phyloP scores from a whole-genome alignment of 1,140 invertebrate species.

The Leucophenga varia region DNA sequence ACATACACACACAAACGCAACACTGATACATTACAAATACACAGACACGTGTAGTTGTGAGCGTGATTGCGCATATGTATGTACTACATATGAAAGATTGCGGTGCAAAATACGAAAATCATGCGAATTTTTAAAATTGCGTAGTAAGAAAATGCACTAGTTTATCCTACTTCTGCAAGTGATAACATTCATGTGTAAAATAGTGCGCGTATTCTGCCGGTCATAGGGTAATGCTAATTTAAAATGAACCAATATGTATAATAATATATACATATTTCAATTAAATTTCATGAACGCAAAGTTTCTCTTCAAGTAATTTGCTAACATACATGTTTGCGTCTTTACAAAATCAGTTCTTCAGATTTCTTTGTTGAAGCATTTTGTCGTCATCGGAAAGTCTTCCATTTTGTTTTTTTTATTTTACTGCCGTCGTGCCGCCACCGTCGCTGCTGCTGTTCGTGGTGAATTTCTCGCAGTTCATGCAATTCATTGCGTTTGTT shows the following conservation, averaged over 20 bases:
- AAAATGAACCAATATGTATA: neutral
- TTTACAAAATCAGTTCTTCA: slow-evolving; percentile 32
- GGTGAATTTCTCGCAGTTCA: slow-evolving; percentile 41
- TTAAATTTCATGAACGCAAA: slow-evolving; percentile 14
- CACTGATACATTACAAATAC: slow-evolving; percentile 23
- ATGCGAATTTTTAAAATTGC: slow-evolving; percentile 50
- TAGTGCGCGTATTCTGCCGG: slow-evolving; percentile 15
- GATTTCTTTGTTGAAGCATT: slow-evolving; percentile 45
- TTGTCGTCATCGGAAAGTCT: slow-evolving; percentile 40
- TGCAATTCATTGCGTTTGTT: slow-evolving; percentile 39
- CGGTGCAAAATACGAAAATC: slow-evolving; percentile 51
- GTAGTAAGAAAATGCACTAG: slow-evolving; percentile 25
- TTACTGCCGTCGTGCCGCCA: slow-evolving; percentile 22
- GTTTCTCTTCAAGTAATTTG: slow-evolving; percentile 12
- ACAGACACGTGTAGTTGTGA: slow-evolving; percentile 14
- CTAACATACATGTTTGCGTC: slow-evolving; percentile 7
- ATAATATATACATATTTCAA: slow-evolving; percentile 2
- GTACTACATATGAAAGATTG: slow-evolving; percentile 26
- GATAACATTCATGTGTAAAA: slow-evolving; percentile 5
- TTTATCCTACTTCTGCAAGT: slow-evolving; percentile 15
- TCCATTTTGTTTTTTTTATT: slow-evolving; percentile 47
- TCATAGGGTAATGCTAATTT: neutral
- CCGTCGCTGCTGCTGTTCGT: slow-evolving; percentile 30
- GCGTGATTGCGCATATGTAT: slow-evolving; percentile 14
- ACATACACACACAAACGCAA: slow-evolving; percentile 17